Base-by-base conservation (phyloP, 2,113 vertebrate genomes). In the Noctilio leporinus region DNA sequence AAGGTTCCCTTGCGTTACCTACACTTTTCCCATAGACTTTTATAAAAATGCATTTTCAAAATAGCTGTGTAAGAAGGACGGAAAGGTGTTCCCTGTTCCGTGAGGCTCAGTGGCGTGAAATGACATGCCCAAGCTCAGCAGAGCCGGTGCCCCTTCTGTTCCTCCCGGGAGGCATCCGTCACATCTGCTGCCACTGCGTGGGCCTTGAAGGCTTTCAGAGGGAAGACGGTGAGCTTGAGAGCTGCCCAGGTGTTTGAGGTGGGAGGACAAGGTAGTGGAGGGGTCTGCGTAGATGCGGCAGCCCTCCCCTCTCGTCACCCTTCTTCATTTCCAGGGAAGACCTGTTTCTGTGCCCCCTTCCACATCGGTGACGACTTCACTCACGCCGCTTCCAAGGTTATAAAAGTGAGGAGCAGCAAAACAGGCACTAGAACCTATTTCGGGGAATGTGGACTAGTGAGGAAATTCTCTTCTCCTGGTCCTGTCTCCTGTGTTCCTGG, bases 111-210 rank as follows among this genome's bases (percentile, higher is more conserved):
- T 3, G 1, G 38, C 62, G 4, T 91, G 65, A 28, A 59, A 51
- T n/a, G 16, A 9, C 19, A 53, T 11, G 4, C 35, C 70, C 45
- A 33, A 38, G 40, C 62, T 73, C 62, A 65, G 24, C 14, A 2
- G 17, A 16, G 69, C 43, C 57, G 51, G 38, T 11, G 14, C 57
- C 24, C 40, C 38, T 62, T 70, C 30, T 40, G 1, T 59, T 3
- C 47, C 35, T 26, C 28, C 16, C 19, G 12, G 30, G 20, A 45
- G 30, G 3, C 47, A 7, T 4, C 43, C 35, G 70, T 40, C 26
- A 26, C 47, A n/a, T 10, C 20, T 0, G 0, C 40, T 64, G 3
- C 7, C 38, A 4, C n/a, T n/a, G 1, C 15, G 28, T 6, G 7
- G 62, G 3, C 26, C 30, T 62, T 6, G 45, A 55, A 67, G 45